phyloP scores from a whole-genome alignment of 2,113 vertebrate species.

The Labeo catla region DNA sequence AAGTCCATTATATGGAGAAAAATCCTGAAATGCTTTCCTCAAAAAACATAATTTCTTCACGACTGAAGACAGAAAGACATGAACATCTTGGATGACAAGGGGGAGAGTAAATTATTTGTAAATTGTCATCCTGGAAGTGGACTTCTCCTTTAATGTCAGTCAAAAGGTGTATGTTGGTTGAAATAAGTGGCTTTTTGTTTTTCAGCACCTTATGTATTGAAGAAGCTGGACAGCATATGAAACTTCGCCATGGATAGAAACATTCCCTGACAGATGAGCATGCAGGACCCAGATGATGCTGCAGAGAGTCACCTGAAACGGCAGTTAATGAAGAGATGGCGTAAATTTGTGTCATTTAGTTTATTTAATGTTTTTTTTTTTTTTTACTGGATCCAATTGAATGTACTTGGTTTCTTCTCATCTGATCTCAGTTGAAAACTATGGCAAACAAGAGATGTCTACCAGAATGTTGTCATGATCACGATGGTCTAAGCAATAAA shows the following conservation, averaged over 20 bases:
- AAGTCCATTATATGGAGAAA: no score
- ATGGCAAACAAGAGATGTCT: background rate
- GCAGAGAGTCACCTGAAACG: background rate
- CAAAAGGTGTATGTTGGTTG: background rate
- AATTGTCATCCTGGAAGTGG: no score
- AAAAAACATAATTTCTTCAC: no score
- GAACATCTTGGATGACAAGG: no score
- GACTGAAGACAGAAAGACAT: no score
- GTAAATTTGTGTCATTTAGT: background rate
- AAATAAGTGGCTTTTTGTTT: slow-evolving; percentile 36
- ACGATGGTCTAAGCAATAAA: slow-evolving; percentile 17
- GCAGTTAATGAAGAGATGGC: background rate
- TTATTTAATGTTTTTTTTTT: background rate
- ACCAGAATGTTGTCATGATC: background rate
- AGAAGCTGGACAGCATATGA: slow-evolving; percentile 97
- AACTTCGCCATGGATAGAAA: background rate
- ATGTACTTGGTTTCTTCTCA: background rate
- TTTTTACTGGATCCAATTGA: slow-evolving; percentile 13
- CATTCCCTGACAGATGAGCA: slow-evolving; percentile 27
- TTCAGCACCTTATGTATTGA: slow-evolving; percentile 91
- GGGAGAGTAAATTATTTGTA: no score
- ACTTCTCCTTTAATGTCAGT: background rate
- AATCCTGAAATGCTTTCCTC: no score
- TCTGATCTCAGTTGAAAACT: background rate
- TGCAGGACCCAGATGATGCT: slow-evolving; percentile 15